phyloP scores from a whole-genome alignment of 2,797 vertebrate genomes.

The Lagodon rhomboides region DNA sequence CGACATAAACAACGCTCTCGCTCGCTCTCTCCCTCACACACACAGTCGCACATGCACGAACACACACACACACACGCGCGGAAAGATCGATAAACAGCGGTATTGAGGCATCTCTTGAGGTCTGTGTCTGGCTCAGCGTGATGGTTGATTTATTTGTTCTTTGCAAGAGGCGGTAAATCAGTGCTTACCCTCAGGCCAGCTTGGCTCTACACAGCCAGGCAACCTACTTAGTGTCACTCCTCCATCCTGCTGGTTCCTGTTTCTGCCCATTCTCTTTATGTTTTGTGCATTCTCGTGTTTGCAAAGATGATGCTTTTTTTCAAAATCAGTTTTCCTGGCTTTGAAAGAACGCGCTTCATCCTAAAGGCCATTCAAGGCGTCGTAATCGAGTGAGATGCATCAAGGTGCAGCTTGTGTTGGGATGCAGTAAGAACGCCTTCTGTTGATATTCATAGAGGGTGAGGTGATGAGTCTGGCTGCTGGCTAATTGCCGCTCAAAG shows the following conservation, averaged over 20 bases:
- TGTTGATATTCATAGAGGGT: constrained; percentile 71
- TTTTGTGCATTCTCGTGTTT: constrained; percentile 29
- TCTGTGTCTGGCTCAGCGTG: constrained; percentile 80
- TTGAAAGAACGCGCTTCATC: constrained; percentile 27
- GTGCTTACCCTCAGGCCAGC: constrained; percentile 75
- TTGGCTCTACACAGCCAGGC: constrained; percentile 61
- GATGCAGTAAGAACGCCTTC: constrained; percentile 34
- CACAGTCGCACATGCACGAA: not conserved
- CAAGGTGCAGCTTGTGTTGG: constrained; percentile 27
- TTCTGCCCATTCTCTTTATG: constrained; percentile 39
- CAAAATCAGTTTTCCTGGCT: constrained; percentile 39
- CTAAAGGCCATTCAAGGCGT: constrained; percentile 27
- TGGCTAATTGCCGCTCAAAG: constrained; percentile 77
- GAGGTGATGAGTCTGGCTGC: constrained; percentile 58
- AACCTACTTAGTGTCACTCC: constrained; percentile 73
- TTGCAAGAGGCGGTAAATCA: constrained; percentile 79
- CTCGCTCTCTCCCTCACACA: constrained; percentile 17
- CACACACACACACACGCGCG: constrained; percentile 51
- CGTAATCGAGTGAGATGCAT: constrained; percentile 21
- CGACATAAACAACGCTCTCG: constrained; percentile 70
- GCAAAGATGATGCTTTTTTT: constrained; percentile 15
- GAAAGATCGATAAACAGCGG: constrained; percentile 79
- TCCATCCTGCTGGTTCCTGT: constrained; percentile 45
- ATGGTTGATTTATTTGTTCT: constrained; percentile 84
- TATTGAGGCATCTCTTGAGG: constrained; percentile 83